phyloP scores from a whole-genome alignment of 2,797 vertebrate species.

The Oreochromis mossambicus region DNA sequence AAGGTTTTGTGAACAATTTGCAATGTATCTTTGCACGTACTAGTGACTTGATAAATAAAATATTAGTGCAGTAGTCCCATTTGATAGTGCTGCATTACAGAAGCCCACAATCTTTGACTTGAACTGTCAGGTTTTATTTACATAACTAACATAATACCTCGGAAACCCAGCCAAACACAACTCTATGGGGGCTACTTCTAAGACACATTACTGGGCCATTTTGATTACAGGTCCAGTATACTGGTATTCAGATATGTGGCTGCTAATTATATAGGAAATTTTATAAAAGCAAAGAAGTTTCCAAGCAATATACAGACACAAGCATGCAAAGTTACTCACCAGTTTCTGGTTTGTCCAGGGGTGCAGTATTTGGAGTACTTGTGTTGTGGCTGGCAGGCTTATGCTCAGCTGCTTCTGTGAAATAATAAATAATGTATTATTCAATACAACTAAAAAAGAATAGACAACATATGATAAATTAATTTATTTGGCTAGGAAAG shows the following conservation, averaged over 20 bases:
- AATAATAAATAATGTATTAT: neutral
- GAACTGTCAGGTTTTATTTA: slow-evolving; percentile 5
- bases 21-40: neutral
- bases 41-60: neutral
- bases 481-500: neutral
- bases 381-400: slow-evolving; percentile 34
- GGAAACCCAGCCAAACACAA: neutral
- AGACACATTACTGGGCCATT: neutral
- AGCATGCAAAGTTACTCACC: slow-evolving; percentile 71
- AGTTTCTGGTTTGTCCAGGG: slow-evolving; percentile 73
- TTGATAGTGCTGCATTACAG: neutral
- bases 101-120: neutral
- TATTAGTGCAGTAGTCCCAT: neutral
- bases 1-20: neutral
- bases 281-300: neutral
- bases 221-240: neutral
- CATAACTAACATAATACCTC: neutral
- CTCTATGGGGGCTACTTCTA: neutral
- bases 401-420: slow-evolving; percentile 67
- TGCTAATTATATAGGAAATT: neutral
- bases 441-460: neutral
- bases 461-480: neutral
- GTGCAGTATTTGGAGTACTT: slow-evolving; percentile 68
- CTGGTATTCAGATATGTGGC: neutral
- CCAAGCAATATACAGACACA: neutral